Conservation (phyloP, 2,797 vertebrate species). For the Danio choprae region DNA sequence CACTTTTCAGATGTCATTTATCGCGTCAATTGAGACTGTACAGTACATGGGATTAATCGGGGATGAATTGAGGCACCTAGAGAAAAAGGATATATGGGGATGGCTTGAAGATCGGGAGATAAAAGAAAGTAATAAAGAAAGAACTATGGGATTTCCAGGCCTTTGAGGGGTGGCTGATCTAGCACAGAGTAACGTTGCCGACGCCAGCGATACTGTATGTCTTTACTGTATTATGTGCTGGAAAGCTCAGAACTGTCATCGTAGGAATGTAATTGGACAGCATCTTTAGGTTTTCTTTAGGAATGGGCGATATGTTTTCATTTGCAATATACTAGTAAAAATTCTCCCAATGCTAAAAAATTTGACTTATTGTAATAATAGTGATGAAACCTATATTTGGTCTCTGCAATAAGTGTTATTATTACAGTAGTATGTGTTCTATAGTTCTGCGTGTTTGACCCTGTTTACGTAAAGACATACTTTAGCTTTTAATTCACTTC, state of each 20-base stretch:
- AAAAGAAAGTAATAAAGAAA: constrained; percentile 46
- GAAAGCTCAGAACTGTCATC: constrained; percentile 30
- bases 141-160: constrained; percentile 45
- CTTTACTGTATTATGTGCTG: constrained; percentile 41
- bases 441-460: too few species aligned
- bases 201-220: constrained; percentile 25
- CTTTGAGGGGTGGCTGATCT: constrained; percentile 18
- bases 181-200: constrained; percentile 1
- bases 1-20: constrained; percentile 55
- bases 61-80: constrained; percentile 38
- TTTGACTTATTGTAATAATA: too few species aligned
- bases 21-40: constrained; percentile 46
- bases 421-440: too few species aligned
- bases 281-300: not conserved
- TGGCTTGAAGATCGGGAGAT: constrained; percentile 38
- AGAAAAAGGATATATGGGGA: constrained; percentile 34
- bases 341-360: too few species aligned
- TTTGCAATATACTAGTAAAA: too few species aligned
- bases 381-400: too few species aligned
- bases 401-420: too few species aligned
- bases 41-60: constrained; percentile 38
- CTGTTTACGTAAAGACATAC: too few species aligned
- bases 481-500: too few species aligned
- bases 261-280: constrained; percentile 22
- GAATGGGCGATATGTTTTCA: too few species aligned